Percentiles rank a stretch among this genome's conserved stretches.
These are phyloP conservation scores for Helicorthomorpha holstii DNA, from an alignment of 1,140 invertebrate species.

Conservation along the genomic window DNA sequence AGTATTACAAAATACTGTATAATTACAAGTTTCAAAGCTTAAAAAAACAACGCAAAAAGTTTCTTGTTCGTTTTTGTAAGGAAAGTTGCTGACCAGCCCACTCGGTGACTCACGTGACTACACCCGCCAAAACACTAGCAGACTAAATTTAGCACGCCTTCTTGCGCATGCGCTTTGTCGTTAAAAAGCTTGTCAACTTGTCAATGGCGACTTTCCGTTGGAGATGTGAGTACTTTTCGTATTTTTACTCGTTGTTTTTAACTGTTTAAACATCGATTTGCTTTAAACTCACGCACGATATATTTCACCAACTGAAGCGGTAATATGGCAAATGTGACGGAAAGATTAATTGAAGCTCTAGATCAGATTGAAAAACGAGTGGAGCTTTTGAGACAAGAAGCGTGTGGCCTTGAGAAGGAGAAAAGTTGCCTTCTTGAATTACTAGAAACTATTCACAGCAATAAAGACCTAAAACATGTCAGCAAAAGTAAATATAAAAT, in stretches of 20 bases:
- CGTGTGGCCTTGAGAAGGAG: constrained; percentile 18
- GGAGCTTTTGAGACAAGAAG: constrained; percentile 17
- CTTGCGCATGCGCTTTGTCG: not conserved
- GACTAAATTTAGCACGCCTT: no score
- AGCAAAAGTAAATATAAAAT: constrained; percentile 15
- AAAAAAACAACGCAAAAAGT: no score
- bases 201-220: not conserved
- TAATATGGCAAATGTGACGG: constrained; percentile 6
- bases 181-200: not conserved
- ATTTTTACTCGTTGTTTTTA: no score
- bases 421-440: constrained; percentile 17
- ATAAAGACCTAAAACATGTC: constrained; percentile 17
- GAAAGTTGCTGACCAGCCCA: no score
- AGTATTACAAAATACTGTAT: no score
- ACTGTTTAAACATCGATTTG: no score
- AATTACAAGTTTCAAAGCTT: no score
- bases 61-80: no score
- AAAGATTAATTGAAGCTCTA: constrained; percentile 12
- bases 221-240: not conserved
- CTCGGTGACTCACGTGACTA: no score
- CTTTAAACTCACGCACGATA: not conserved
- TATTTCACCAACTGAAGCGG: not conserved
- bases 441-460: constrained; percentile 16
- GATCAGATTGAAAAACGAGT: constrained; percentile 15
- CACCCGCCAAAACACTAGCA: no score